Conservation (phyloP, 2,888 invertebrate species). For the Phaonia tiefii region DNA sequence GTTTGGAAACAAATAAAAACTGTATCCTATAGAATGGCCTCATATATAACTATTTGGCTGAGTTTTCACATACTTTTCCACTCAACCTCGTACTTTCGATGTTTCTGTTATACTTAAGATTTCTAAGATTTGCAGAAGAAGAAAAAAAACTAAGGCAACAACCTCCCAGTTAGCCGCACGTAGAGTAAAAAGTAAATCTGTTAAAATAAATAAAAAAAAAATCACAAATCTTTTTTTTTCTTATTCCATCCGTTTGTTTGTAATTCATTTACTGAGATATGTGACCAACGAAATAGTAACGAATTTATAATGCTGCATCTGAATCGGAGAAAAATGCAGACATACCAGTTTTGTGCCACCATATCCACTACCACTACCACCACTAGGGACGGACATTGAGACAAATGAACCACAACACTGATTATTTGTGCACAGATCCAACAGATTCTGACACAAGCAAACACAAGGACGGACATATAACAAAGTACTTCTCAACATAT, state of each 20-base stretch:
- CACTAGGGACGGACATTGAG: slow-evolving; percentile 59
- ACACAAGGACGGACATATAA: slow-evolving; percentile 17
- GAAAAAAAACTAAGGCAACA: too few species aligned
- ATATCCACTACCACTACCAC: slow-evolving; percentile 6
- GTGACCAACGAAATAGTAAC: slow-evolving; percentile 63
- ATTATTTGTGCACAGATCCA: neutral
- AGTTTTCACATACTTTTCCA: too few species aligned
- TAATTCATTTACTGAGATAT: slow-evolving; percentile 49
- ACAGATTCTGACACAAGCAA: slow-evolving; percentile 30
- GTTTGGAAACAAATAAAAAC: too few species aligned
- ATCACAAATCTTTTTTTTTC: neutral
- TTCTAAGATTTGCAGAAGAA: too few species aligned
- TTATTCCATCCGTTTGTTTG: neutral
- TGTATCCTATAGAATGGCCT: too few species aligned
- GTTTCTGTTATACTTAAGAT: too few species aligned
- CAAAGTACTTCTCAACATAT: neutral
- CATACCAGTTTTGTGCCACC: slow-evolving; percentile 66
- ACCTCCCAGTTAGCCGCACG: too few species aligned
- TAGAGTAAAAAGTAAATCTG: too few species aligned
- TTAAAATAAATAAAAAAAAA: too few species aligned
- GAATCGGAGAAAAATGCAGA: slow-evolving; percentile 68
- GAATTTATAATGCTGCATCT: slow-evolving; percentile 64
- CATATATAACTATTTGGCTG: too few species aligned
- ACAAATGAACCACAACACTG: slow-evolving; percentile 63
- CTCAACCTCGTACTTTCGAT: too few species aligned